phyloP scores from a whole-genome alignment of 2,888 invertebrate species.

The Caradrina kadenii region DNA sequence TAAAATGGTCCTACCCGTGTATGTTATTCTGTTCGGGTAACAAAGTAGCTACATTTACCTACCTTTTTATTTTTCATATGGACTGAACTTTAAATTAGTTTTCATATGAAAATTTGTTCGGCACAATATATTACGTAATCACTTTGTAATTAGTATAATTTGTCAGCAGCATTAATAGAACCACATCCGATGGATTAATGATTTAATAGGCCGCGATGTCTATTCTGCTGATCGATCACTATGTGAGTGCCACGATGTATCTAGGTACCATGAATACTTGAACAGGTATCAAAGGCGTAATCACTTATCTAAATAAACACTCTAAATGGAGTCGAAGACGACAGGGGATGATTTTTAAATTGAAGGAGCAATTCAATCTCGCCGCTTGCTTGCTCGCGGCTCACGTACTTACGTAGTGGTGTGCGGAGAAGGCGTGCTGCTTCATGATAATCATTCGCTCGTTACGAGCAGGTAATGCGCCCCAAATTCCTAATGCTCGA shows the following conservation, averaged over 20 bases:
- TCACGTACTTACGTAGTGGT: slow-evolving; percentile 19
- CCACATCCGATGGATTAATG: slow-evolving; percentile 28
- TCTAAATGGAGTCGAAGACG: slow-evolving; percentile 40
- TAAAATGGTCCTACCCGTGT: background rate
- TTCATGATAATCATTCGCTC: slow-evolving; percentile 69
- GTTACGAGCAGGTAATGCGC: slow-evolving; percentile 75
- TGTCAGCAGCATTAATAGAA: slow-evolving; percentile 38
- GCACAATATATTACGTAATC: slow-evolving; percentile 16
- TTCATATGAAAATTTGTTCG: background rate
- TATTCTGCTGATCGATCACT: slow-evolving; percentile 3
- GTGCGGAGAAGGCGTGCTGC: slow-evolving; percentile 31
- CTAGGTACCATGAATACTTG: slow-evolving; percentile 24
- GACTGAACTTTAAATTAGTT: background rate
- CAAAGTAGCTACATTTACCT: too few relatives aligned
- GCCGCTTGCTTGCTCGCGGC: slow-evolving; percentile 18
- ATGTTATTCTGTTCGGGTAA: background rate
- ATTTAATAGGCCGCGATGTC: slow-evolving; percentile 29
- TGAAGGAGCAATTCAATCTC: slow-evolving; percentile 55
- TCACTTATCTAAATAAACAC: slow-evolving; percentile 27
- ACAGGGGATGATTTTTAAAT: slow-evolving; percentile 56
- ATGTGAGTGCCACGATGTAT: slow-evolving; percentile 11
- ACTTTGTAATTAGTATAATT: slow-evolving; percentile 40
- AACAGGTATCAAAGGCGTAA: slow-evolving; percentile 23
- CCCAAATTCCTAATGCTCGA: slow-evolving; percentile 78
- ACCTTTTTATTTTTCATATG: background rate